Evolutionary conservation across 1,140 invertebrate species (phyloP).

Genomic region (Musca vetustissima): DNA sequence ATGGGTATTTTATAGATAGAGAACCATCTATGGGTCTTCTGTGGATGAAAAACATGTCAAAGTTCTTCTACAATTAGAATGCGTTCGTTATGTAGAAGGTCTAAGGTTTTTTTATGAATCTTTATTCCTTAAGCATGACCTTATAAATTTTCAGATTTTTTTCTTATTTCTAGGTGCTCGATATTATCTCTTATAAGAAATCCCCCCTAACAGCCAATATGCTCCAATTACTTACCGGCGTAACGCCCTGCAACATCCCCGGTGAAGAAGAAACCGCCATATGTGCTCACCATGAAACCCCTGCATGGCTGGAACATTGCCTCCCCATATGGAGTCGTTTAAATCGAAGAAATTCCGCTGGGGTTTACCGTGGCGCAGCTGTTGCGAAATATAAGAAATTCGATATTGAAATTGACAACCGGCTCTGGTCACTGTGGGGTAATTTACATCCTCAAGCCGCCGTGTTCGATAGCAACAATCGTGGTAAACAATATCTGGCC

Average conservation of each 20-base stretch:
- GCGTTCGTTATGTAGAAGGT: too few relatives aligned
- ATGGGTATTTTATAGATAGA: too few relatives aligned
- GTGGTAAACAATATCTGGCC: conserved; percentile 62
- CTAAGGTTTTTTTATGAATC: too few relatives aligned
- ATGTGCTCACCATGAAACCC: conserved; percentile 57
- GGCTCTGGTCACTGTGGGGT: conserved; percentile 63
- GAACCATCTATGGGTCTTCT: too few relatives aligned
- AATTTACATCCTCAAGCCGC: conserved; percentile 60
- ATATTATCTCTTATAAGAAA: conserved; percentile 46
- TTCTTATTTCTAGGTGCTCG: conserved; percentile 30
- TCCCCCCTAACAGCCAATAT: conserved; percentile 43
- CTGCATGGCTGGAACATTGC: conserved; percentile 58
- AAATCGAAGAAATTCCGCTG: conserved; percentile 57
- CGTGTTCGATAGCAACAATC: conserved; percentile 52
- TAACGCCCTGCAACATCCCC: conserved; percentile 26
- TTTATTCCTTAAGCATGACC: conserved; percentile 24
- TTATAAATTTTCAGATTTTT: not conserved
- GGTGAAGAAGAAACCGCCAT: conserved; percentile 45
- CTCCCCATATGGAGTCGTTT: conserved; percentile 59
- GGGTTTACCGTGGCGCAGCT: conserved; percentile 56
- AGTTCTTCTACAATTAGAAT: too few relatives aligned
- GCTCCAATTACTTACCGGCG: conserved; percentile 46
- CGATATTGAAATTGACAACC: conserved; percentile 65
- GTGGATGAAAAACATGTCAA: too few relatives aligned
- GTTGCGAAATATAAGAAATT: conserved; percentile 61